These are phyloP conservation scores for Vanessa cardui DNA, from an alignment of 2,888 invertebrate genomes.

Conservation along the genomic window DNA sequence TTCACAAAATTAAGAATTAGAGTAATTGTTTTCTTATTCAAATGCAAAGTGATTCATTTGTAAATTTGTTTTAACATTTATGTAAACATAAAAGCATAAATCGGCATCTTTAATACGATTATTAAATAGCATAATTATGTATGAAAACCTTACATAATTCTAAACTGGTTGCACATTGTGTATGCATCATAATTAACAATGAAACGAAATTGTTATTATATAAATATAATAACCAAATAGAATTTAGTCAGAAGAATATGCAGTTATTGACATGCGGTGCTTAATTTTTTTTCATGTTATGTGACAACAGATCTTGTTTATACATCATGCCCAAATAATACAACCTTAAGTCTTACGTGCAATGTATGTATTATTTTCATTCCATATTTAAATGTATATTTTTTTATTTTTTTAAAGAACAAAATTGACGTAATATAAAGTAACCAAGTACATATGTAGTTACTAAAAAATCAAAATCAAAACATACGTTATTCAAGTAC, in stretches of 20 bases:
- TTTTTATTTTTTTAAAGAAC: too few species aligned
- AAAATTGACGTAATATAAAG: too few species aligned
- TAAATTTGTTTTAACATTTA: too few species aligned
- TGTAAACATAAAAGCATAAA: neutral
- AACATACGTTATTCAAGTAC: too few species aligned
- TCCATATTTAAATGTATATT: too few species aligned
- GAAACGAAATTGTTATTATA: neutral
- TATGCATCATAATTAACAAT: slow-evolving; percentile 1
- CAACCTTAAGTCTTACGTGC: neutral
- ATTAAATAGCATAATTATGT: slow-evolving; percentile 1
- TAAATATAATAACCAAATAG: neutral
- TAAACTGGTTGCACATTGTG: neutral
- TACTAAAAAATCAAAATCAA: too few species aligned
- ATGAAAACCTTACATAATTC: neutral
- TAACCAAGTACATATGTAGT: too few species aligned
- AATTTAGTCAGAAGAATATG: neutral
- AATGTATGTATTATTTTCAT: too few species aligned
- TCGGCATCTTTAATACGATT: neutral
- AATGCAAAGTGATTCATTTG: too few species aligned
- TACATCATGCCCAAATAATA: neutral
- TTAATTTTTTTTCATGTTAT: neutral
- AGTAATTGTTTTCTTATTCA: too few species aligned
- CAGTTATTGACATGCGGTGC: slow-evolving; percentile 1
- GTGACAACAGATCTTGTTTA: neutral
- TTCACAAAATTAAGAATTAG: too few species aligned